These are phyloP conservation scores for Plebejus anna DNA, from an alignment of 2,888 invertebrate species.

Conservation along the genomic window DNA sequence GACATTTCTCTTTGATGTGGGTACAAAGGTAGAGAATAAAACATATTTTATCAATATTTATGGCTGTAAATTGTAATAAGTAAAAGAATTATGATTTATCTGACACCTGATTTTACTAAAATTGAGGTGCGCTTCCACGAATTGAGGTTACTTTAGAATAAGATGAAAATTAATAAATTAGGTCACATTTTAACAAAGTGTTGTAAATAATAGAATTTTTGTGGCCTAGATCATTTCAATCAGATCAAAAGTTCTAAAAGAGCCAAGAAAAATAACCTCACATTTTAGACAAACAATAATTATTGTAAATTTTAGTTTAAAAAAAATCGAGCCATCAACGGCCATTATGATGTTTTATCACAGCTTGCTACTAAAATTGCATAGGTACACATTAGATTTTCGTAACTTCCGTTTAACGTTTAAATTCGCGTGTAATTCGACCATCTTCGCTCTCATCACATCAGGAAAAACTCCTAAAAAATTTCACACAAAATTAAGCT, in stretches of 20 bases:
- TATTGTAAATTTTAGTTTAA: background rate
- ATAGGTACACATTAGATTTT: too few species aligned
- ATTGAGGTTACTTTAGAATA: background rate
- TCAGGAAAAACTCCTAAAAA: too few species aligned
- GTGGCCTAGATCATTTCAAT: background rate
- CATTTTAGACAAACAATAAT: background rate
- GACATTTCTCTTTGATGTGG: background rate
- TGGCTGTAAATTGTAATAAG: background rate
- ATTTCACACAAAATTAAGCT: background rate
- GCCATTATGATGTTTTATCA: too few species aligned
- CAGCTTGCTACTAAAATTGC: too few species aligned
- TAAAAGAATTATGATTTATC: background rate
- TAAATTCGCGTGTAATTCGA: slow-evolving; percentile 36
- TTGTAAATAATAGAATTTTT: background rate
- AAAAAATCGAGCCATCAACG: background rate
- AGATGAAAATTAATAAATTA: background rate
- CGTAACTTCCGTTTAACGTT: background rate
- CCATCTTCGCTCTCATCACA: slow-evolving; percentile 28
- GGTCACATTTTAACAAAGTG: background rate
- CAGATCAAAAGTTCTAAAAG: too few species aligned
- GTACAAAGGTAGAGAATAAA: background rate
- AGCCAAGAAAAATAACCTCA: background rate
- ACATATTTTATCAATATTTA: slow-evolving; percentile 6
- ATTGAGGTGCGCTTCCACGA: background rate
- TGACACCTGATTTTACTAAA: background rate